Percentiles rank a stretch among this genome's conserved stretches.
Evolutionary conservation across 2,888 invertebrate species (phyloP).

Genomic region (Timema podura): DNA sequence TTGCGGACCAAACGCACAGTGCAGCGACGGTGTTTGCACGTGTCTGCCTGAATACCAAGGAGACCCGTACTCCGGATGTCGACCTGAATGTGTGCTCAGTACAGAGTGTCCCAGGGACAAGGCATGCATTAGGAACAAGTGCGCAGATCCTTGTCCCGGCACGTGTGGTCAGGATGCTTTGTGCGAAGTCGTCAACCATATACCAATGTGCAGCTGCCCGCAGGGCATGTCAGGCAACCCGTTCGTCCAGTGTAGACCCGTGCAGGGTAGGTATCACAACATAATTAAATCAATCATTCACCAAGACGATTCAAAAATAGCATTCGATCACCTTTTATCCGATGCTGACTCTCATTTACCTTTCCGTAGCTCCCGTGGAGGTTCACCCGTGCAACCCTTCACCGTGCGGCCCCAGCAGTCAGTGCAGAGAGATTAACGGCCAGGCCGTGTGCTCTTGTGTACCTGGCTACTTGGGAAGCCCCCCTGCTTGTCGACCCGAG

Average conservation of each 20-base stretch:
- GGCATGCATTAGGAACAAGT: slow-evolving; percentile 65
- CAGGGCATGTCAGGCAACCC: slow-evolving; percentile 62
- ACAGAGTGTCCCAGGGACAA: slow-evolving; percentile 61
- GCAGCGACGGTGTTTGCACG: slow-evolving; percentile 58
- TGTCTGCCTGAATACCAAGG: slow-evolving; percentile 70
- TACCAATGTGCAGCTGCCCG: slow-evolving; percentile 64
- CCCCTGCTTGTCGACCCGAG: slow-evolving; percentile 50
- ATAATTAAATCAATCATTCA: too few relatives aligned
- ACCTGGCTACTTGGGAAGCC: slow-evolving; percentile 48
- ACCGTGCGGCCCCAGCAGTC: slow-evolving; percentile 50
- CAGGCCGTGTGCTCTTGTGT: slow-evolving; percentile 50
- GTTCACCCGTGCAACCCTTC: slow-evolving; percentile 61
- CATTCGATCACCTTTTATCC: too few relatives aligned
- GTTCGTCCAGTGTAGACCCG: slow-evolving; percentile 56
- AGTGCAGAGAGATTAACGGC: slow-evolving; percentile 48
- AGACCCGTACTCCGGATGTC: slow-evolving; percentile 64
- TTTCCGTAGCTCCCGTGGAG: slow-evolving; percentile 45
- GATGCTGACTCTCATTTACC: too few relatives aligned
- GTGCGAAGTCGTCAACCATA: slow-evolving; percentile 68
- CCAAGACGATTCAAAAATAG: too few relatives aligned
- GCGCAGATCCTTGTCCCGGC: slow-evolving; percentile 64
- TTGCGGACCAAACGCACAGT: slow-evolving; percentile 41
- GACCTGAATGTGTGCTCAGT: slow-evolving; percentile 66
- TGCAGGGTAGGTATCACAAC: slow-evolving; percentile 38
- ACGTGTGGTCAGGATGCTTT: slow-evolving; percentile 66